Evolutionary conservation across 2,113 vertebrate species (phyloP), one percentile per base, ranked within the genome.

Genomic region (Trematocara marginatum): DNA sequence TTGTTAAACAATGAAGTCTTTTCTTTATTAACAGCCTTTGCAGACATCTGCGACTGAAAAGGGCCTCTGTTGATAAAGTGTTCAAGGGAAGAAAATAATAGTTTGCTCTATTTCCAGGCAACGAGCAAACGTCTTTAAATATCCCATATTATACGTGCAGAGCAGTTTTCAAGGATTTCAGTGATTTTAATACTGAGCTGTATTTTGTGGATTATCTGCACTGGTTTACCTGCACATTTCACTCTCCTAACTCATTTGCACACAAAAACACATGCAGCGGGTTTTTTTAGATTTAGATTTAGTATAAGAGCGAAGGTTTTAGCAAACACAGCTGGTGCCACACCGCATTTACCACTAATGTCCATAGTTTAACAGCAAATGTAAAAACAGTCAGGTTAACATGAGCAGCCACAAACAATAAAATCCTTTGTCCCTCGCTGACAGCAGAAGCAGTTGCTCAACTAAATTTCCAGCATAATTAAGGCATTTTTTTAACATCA

Each of bases 1-100:
- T 85, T 93, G 49, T 82, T 81, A 15, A 92, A 95, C 95, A 95
- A 95, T 92, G 82, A 83, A 47, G 64, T 84, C 86, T 89, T 94
- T 95, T 93, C 61, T 88, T 47, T 29, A 52, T 81, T 59, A 42
- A 74, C 85, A 78, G 91, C 84, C 85, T 92, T 88, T 88, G 84
- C 80, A 83, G 93, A 93, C 88, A 84, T 86, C 69, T 79, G 26
- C 11, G 15, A 59, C 71, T 90, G 87, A 94, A 93, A 92, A 89
- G 85, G 85, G 80, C 80, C 40, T 93, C 85, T 94, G 92, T 92
- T 85, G 53, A 90, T 83, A 88, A 88, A 92, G 84, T 81, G 29
- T 82, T 87, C 78, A 84, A 54, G 4, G 13, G 16, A 40, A 83
- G 59, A 84, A 78, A 81, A 85, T 78, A 87, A 84, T 16, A 51